phyloP scores from a whole-genome alignment of 2,797 vertebrate species.

The Characodon lateralis region DNA sequence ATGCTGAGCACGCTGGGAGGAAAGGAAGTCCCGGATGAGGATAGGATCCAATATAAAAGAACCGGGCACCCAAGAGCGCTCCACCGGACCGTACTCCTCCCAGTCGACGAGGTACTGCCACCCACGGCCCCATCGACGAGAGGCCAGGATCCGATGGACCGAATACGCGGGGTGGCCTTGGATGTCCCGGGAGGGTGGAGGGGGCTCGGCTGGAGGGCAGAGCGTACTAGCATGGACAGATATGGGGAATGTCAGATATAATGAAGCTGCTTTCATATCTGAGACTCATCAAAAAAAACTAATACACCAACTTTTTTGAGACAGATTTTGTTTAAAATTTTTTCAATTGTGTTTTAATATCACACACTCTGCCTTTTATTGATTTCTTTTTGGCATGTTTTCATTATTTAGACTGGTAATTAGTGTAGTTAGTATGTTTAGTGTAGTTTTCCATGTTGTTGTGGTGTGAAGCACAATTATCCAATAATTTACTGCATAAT shows the following conservation, averaged over 20 bases:
- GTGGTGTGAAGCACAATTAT: not conserved
- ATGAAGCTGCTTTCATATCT: not conserved
- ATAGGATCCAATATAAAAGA: no score
- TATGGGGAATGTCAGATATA: not conserved
- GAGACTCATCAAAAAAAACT: not conserved
- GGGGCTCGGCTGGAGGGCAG: no score
- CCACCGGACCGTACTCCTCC: no score
- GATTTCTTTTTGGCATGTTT: not conserved
- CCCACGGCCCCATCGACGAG: no score
- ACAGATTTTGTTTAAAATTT: not conserved
- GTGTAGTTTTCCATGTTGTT: not conserved
- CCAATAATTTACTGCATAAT: not conserved
- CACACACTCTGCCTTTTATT: not conserved
- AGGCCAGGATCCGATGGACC: no score
- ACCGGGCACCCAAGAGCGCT: no score
- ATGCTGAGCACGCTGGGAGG: no score
- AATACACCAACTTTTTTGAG: not conserved
- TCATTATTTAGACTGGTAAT: not conserved
- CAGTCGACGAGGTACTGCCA: no score
- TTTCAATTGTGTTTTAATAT: not conserved
- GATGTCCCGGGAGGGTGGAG: no score
- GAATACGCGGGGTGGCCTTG: no score
- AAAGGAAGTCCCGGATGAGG: no score
- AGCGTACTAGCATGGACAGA: not conserved
- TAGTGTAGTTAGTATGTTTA: not conserved